A percentile compares a stretch with the other conserved stretches of the same genome.
phyloP scores from a whole-genome alignment of 2,888 invertebrate genomes.

The Conus canariensis region DNA sequence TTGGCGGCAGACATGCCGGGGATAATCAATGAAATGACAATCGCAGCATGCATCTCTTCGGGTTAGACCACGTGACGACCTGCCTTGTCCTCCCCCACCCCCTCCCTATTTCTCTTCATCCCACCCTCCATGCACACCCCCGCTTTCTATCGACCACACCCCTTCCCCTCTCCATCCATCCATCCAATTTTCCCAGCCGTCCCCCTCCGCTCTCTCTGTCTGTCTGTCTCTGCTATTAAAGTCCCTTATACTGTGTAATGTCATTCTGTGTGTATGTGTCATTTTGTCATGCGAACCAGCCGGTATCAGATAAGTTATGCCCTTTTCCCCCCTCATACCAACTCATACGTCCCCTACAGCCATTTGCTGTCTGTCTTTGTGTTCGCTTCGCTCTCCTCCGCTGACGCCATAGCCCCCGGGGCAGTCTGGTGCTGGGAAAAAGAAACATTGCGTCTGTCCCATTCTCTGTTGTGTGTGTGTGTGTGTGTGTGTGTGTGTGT shows the following conservation, averaged over 20 bases:
- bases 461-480: no score
- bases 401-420: no score
- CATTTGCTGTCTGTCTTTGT: no score
- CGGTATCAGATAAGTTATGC: no score
- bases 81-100: no score
- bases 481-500: no score
- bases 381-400: no score
- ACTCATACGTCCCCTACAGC: no score
- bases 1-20: not conserved
- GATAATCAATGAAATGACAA: slow-evolving; percentile 1
- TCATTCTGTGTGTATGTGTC: not conserved
- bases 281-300: no score
- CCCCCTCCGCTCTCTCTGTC: not conserved
- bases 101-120: not conserved
- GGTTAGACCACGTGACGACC: not conserved
- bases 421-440: no score
- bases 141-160: not conserved
- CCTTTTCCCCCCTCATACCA: no score
- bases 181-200: not conserved
- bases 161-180: not conserved
- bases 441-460: no score
- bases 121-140: not conserved
- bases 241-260: not conserved
- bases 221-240: not conserved
- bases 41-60: not conserved